Evolutionary conservation across 1,140 invertebrate genomes (phyloP), one percentile per base, ranked within the genome.

Genomic region (Dreissena polymorpha): DNA sequence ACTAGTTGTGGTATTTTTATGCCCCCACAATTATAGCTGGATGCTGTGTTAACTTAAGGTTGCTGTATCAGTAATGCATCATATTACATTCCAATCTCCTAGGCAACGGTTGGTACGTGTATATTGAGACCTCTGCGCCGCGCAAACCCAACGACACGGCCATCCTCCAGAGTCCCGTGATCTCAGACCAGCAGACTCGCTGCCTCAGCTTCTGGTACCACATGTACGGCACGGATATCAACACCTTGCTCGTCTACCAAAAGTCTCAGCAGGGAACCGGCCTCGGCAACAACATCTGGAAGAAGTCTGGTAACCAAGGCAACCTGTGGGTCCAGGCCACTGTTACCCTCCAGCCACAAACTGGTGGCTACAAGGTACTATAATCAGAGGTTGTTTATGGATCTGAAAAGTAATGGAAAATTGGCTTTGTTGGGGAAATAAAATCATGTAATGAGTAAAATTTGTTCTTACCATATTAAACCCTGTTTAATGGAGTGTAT

Each of bases 71-170:
- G n/a, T n/a, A n/a, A n/a, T n/a, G n/a, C n/a, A n/a, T n/a, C n/a
- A n/a, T n/a, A n/a, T n/a, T n/a, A n/a, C n/a, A n/a, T n/a, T 39
- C 39, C 39, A 39, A 39, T 39, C 39, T 39, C 39, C 8, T 70
- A 90, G 89, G 77, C 13, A 85, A 88, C 86, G 90, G 90, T 8
- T 91, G 89, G 89, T 91, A 91, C 55, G 72, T 89, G 10, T 90
- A 75, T 65, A 89, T 91, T 25, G 88, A 90, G 76, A 71, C 90
- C 2, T 90, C 88, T n/a, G 63, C 70, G 53, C 87, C 87, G 23
- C 71, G 86, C 12, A 64, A 71, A n/a, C 75, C 80, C 5, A 88
- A 89, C 88, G 95, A 96, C 85, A 95, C 94, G 0, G 96, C 96
- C 0, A 94, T 96, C 14, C 94, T 97, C 0, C 91, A 95, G 8